Base-by-base conservation (phyloP, 2,797 vertebrate genomes). In the Characodon lateralis region DNA sequence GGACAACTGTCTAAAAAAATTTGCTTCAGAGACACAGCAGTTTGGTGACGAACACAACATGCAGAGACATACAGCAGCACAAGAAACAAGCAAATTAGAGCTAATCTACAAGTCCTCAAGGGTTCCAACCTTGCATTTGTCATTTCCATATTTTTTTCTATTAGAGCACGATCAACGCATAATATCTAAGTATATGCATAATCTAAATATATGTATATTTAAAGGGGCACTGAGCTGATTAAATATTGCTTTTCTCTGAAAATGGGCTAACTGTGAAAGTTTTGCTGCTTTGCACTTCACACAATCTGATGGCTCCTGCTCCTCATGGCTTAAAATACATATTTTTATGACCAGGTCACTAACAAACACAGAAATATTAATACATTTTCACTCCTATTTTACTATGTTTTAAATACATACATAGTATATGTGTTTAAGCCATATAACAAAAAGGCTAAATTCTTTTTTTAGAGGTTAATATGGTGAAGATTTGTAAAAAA, bases 31-130 rank as follows among this genome's bases (percentile, higher is more conserved):
- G 22, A 78, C 18, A 41, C 76, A 66, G 79, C 83, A 87, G 85
- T 89, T 91, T 92, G 90, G 89, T 91, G 83, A 83, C 68, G 78
- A 76, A 77, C 68, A 2, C 79, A 83, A 85, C n/a, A 56, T 70
- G 72, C 18, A 2, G 20, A 61, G 59, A 87, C 78, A 35, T 28
- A 14, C 26, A 69, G 74, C 35, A 46, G 59, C 18, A 20, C 56
- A 18, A 73, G 26, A 53, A 18, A 72, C 41, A n/a, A 39, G 20
- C 31, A 13, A 22, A 28, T 20, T 3, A 28, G 13, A 46, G 7
- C 28, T 6, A 18, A 55, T 50, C 22, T 56, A 55, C 18, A 58
- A 3, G 8, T 14, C 12, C n/a, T 18, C 8, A 61, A 6, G 10
- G 35, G 22, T 31, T 14, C 3, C 35, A 53, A 35, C 2, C 18